Evolutionary conservation across 1,140 invertebrate species (phyloP).

Genomic region (Homarus americanus): DNA sequence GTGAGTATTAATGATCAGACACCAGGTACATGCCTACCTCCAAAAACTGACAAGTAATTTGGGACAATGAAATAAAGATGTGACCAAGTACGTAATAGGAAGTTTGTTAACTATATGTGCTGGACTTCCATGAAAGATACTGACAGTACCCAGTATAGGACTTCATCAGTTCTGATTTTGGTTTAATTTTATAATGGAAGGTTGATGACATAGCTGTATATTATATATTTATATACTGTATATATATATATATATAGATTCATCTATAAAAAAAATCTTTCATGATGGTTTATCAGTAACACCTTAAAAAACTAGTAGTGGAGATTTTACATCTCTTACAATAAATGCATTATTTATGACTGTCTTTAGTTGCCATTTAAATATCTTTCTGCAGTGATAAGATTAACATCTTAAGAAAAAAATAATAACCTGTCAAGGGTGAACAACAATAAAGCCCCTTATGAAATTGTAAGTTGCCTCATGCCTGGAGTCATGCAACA

Average conservation of each 20-base stretch:
- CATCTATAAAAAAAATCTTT: constrained; percentile 9
- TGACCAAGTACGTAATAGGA: constrained; percentile 45
- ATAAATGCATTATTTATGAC: constrained; percentile 66
- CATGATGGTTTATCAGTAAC: constrained; percentile 57
- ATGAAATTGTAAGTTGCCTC: constrained; percentile 8
- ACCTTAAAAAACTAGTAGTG: constrained; percentile 63
- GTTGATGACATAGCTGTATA: constrained; percentile 55
- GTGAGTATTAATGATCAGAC: constrained; percentile 54
- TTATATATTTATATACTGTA: constrained; percentile 47
- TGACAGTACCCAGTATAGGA: constrained; percentile 20
- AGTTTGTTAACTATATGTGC: constrained; percentile 31
- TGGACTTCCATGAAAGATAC: constrained; percentile 18
- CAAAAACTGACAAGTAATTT: constrained; percentile 50
- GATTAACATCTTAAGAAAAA: background rate
- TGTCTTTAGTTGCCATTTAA: constrained; percentile 50
- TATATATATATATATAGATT: constrained; percentile 40
- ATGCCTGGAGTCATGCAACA: background rate
- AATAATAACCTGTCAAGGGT: constrained; percentile 19
- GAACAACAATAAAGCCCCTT: constrained; percentile 18
- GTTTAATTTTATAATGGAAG: constrained; percentile 44
- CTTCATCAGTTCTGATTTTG: constrained; percentile 33
- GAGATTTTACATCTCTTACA: constrained; percentile 39
- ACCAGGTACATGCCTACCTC: constrained; percentile 45
- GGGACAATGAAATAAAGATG: constrained; percentile 56
- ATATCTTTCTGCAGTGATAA: constrained; percentile 18